phyloP scores from a whole-genome alignment of 2,888 invertebrate species.

The Caenorhabditis sp. region DNA sequence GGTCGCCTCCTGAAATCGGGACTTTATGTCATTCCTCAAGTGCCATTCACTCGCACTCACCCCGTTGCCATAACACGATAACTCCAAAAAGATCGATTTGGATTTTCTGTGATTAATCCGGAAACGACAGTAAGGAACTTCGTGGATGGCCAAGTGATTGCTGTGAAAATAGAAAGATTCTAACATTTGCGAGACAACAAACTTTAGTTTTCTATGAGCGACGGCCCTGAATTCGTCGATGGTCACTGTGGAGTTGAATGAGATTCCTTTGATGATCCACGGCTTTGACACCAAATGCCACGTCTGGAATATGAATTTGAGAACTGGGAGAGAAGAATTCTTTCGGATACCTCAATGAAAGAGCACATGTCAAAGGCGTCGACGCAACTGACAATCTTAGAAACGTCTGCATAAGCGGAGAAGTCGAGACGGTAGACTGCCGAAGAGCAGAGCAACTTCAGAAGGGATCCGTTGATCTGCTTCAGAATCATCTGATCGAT shows the following conservation, averaged over 20 bases:
- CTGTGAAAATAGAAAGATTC: too few relatives aligned
- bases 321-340: too few relatives aligned
- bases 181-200: neutral
- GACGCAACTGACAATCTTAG: constrained; percentile 51
- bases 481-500: constrained; percentile 40
- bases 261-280: constrained; percentile 60
- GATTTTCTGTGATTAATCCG: constrained; percentile 44
- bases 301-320: constrained; percentile 7
- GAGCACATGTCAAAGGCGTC: constrained; percentile 53
- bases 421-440: constrained; percentile 49
- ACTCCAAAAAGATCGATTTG: constrained; percentile 45
- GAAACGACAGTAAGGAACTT: constrained; percentile 59
- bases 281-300: constrained; percentile 46
- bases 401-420: constrained; percentile 57
- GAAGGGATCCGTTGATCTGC: constrained; percentile 51
- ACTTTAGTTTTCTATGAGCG: constrained; percentile 24
- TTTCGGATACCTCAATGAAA: constrained; percentile 51
- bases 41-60: constrained; percentile 12
- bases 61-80: constrained; percentile 60
- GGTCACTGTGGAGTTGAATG: constrained; percentile 59
- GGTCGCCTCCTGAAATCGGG: constrained; percentile 42
- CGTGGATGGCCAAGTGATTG: constrained; percentile 35
- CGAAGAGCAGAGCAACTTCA: constrained; percentile 26
- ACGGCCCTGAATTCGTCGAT: constrained; percentile 59
- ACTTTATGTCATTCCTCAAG: neutral